phyloP scores from a whole-genome alignment of 2,113 vertebrate genomes.

The Petromus typicus region DNA sequence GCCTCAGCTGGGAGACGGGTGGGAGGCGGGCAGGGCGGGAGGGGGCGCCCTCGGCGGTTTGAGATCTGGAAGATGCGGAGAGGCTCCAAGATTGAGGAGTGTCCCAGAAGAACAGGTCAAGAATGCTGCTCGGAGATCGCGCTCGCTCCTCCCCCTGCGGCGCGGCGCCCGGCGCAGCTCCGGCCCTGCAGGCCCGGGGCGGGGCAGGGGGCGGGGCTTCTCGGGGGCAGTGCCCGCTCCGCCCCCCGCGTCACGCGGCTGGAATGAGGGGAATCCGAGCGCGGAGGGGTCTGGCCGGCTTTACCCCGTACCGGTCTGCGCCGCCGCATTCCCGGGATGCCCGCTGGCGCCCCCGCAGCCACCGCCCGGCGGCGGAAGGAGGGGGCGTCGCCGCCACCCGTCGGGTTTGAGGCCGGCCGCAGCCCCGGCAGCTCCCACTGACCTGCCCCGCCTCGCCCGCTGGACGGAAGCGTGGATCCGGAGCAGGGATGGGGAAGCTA shows the following conservation, averaged over 20 bases:
- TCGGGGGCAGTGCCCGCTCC: not conserved
- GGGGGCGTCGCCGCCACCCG: not conserved
- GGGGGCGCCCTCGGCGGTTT: not conserved
- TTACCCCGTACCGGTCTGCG: not conserved
- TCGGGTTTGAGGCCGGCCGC: not conserved
- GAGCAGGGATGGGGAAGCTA: not conserved
- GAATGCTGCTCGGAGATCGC: not conserved
- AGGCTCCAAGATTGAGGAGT: too few species aligned
- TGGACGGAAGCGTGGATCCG: not conserved
- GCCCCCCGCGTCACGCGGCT: slow-evolving; percentile 33
- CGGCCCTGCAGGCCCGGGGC: accelerated
- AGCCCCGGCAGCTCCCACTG: not conserved
- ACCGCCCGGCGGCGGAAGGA: slow-evolving; percentile 61
- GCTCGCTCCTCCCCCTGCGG: not conserved
- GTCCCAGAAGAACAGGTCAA: not conserved
- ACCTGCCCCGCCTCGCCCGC: not conserved
- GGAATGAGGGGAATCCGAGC: slow-evolving; percentile 79
- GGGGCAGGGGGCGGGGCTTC: slow-evolving; percentile 7
- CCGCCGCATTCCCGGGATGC: slow-evolving; percentile 78
- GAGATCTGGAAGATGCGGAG: not conserved
- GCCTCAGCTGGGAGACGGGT: slow-evolving; percentile 13
- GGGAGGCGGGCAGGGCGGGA: not conserved
- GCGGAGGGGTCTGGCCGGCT: slow-evolving; percentile 56
- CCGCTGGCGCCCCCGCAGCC: slow-evolving; percentile 66
- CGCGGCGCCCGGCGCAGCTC: not conserved